Evolutionary conservation across 2,797 vertebrate genomes (phyloP).

Genomic region (Esox lucius): DNA sequence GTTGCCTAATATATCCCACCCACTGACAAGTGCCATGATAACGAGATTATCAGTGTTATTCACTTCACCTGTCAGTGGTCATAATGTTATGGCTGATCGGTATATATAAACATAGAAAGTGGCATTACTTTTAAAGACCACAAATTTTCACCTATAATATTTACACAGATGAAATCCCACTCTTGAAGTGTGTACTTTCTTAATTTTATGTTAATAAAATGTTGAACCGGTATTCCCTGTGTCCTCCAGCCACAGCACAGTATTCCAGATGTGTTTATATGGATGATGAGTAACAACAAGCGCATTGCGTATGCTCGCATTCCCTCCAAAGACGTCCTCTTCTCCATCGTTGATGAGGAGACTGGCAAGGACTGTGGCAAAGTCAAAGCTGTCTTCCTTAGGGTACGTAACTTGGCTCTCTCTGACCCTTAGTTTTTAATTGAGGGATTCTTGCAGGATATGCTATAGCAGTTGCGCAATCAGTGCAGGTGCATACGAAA

Average conservation of each 20-base stretch:
- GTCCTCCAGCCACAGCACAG: conserved; percentile 90
- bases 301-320: conserved; percentile 89
- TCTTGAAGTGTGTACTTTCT: neutral
- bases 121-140: too few species aligned
- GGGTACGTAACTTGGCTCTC: conserved; percentile 69
- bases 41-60: too few species aligned
- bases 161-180: neutral
- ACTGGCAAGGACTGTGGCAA: conserved; percentile 94
- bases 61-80: too few species aligned
- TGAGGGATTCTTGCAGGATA: neutral
- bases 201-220: neutral
- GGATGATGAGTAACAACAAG: conserved; percentile 96
- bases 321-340: conserved; percentile 94
- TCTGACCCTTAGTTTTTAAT: neutral
- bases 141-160: too few species aligned
- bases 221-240: neutral
- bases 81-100: too few species aligned
- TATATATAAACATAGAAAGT: too few species aligned
- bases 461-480: neutral
- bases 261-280: conserved; percentile 91
- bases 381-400: conserved; percentile 93
- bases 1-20: too few species aligned
- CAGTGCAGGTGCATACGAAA: neutral
- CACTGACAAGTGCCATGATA: too few species aligned
- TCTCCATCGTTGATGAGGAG: conserved; percentile 88